These are phyloP conservation scores for Andrena camellia DNA, from an alignment of 2,888 invertebrate species.

Conservation along the genomic window DNA sequence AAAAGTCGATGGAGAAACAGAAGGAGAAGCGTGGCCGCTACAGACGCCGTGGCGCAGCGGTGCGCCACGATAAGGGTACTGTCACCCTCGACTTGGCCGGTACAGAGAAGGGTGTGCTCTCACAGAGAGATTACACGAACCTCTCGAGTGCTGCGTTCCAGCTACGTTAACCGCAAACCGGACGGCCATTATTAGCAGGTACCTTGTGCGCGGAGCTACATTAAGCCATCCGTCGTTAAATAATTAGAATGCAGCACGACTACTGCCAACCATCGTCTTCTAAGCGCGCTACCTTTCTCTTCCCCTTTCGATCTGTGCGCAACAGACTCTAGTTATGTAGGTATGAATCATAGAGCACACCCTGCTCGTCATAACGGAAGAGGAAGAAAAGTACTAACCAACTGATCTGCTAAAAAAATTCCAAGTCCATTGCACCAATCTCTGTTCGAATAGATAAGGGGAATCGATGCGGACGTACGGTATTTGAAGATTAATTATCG, in stretches of 20 bases:
- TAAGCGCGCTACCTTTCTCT: constrained; percentile 44
- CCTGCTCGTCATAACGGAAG: too few relatives aligned
- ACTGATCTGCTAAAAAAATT: too few relatives aligned
- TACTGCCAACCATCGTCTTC: constrained; percentile 44
- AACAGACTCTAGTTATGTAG: neutral
- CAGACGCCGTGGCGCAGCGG: neutral
- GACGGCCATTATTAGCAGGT: constrained; percentile 82
- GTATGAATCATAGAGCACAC: too few relatives aligned
- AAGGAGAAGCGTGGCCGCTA: constrained; percentile 22
- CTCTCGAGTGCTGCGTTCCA: constrained; percentile 75
- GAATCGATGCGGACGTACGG: constrained; percentile 48
- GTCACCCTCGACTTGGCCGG: constrained; percentile 79
- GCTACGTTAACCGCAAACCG: constrained; percentile 82
- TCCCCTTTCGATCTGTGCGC: neutral
- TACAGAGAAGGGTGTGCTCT: constrained; percentile 76
- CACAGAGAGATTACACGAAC: constrained; percentile 82
- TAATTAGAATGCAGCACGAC: constrained; percentile 76
- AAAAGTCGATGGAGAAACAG: constrained; percentile 14
- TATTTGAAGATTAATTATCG: constrained; percentile 82
- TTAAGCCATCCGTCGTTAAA: constrained; percentile 72
- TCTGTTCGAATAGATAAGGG: constrained; percentile 60
- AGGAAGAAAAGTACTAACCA: too few relatives aligned
- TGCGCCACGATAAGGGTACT: constrained; percentile 62
- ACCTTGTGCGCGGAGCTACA: constrained; percentile 69
- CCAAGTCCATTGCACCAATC: constrained; percentile 68